Evolutionary conservation across 2,113 vertebrate species (phyloP).

Genomic region (Ranitomeya variabilis): DNA sequence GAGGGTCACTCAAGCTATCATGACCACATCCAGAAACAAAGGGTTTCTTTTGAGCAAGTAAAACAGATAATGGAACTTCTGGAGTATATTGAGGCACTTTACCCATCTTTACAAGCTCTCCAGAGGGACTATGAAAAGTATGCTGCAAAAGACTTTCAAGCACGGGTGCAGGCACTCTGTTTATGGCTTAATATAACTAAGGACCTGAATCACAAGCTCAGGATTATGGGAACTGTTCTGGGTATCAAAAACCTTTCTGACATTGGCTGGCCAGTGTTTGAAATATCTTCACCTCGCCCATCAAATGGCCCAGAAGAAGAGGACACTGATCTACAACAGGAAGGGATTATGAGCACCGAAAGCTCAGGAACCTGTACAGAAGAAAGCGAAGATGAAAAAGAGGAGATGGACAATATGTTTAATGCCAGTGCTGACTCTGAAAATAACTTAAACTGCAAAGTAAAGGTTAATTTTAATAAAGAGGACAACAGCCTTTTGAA

Average conservation of each 20-base stretch:
- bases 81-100: slow-evolving; percentile 96
- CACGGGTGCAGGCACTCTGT: slow-evolving; percentile 98
- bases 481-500: slow-evolving; percentile 69
- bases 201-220: slow-evolving; percentile 97
- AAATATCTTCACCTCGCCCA: slow-evolving; percentile 91
- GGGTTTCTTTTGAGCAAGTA: slow-evolving; percentile 93
- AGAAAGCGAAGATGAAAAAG: slow-evolving; percentile 79
- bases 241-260: slow-evolving; percentile 91
- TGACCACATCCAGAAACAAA: slow-evolving; percentile 89
- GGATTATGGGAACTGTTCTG: slow-evolving; percentile 96
- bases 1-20: slow-evolving; percentile 77
- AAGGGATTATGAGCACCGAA: slow-evolving; percentile 72
- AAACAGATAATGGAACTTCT: slow-evolving; percentile 94
- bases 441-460: slow-evolving; percentile 64
- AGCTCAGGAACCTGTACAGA: slow-evolving; percentile 79
- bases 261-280: slow-evolving; percentile 98
- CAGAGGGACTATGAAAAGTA: slow-evolving; percentile 97
- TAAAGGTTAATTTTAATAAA: slow-evolving; percentile 67
- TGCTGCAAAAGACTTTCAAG: slow-evolving; percentile 93
- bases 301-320: slow-evolving; percentile 80
- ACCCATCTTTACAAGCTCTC: slow-evolving; percentile 93
- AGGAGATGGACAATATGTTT: slow-evolving; percentile 64
- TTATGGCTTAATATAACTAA: slow-evolving; percentile 98
- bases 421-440: slow-evolving; percentile 62
- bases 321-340: slow-evolving; percentile 70